A percentile compares a stretch with the other conserved stretches of the same genome.
Evolutionary conservation across 2,888 invertebrate species (phyloP).

Genomic region (Chamaedrilus cognettii): DNA sequence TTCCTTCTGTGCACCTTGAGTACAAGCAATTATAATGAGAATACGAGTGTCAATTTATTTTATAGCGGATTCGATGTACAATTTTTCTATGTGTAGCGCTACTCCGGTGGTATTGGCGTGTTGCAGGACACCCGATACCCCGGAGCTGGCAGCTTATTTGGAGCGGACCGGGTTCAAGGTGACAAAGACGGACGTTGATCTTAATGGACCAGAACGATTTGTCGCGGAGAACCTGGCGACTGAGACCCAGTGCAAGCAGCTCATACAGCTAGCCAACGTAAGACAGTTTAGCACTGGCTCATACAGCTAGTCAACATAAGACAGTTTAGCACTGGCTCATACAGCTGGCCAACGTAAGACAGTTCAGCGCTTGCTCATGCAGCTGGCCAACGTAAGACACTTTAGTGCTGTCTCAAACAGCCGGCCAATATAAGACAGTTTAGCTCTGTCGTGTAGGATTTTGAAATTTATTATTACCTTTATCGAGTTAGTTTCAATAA

Average conservation of each 20-base stretch:
- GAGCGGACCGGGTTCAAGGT: slow-evolving; percentile 22
- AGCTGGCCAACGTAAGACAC: slow-evolving; percentile 45
- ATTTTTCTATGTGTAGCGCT: too few species aligned
- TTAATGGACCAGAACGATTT: slow-evolving; percentile 45
- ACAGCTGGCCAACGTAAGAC: slow-evolving; percentile 46
- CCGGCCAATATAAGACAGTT: too few species aligned
- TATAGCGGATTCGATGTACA: not conserved
- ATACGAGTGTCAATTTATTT: too few species aligned
- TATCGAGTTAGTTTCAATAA: too few species aligned
- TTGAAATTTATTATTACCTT: too few species aligned
- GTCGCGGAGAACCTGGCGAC: slow-evolving; percentile 48
- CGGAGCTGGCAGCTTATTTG: slow-evolving; percentile 19
- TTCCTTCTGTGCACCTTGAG: too few species aligned
- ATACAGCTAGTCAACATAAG: slow-evolving; percentile 47
- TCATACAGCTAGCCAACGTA: slow-evolving; percentile 49
- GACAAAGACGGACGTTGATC: slow-evolving; percentile 30
- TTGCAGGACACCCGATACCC: slow-evolving; percentile 9
- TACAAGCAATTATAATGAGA: too few species aligned
- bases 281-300: slow-evolving; percentile 36
- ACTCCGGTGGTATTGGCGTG: too few species aligned
- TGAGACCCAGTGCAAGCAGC: slow-evolving; percentile 48
- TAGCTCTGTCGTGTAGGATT: too few species aligned
- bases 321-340: slow-evolving; percentile 36
- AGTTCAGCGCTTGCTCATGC: slow-evolving; percentile 37
- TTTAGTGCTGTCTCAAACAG: too few species aligned